Percentiles rank a stretch among this genome's conserved stretches.
These are phyloP conservation scores for Syngnathus rostellatus DNA, from an alignment of 2,797 vertebrate species.

Conservation along the genomic window DNA sequence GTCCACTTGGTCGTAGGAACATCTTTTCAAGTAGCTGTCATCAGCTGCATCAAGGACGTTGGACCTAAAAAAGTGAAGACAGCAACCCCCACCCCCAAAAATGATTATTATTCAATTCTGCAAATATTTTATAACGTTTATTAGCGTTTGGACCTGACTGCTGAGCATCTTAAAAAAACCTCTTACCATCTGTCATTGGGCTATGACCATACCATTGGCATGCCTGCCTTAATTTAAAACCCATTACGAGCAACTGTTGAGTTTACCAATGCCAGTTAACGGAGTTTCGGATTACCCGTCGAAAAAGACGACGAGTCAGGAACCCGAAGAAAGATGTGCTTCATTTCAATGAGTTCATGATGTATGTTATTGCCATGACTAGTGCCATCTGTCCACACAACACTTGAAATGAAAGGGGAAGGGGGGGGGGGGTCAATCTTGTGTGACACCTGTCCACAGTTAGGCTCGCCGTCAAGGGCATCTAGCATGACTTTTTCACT, in stretches of 20 bases:
- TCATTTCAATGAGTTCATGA: slow-evolving; percentile 31
- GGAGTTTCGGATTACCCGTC: slow-evolving; percentile 8
- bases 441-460: slow-evolving; percentile 59
- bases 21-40: slow-evolving; percentile 78
- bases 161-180: background rate
- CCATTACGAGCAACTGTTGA: background rate
- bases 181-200: background rate
- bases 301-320: slow-evolving; percentile 7
- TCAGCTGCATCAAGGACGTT: slow-evolving; percentile 75
- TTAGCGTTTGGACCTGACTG: background rate
- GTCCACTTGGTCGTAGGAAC: slow-evolving; percentile 65
- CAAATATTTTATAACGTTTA: background rate
- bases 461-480: slow-evolving; percentile 56
- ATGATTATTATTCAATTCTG: background rate
- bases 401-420: slow-evolving; percentile 13
- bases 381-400: background rate
- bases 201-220: background rate
- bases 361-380: slow-evolving; percentile 24
- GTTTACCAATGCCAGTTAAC: slow-evolving; percentile 4
- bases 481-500: slow-evolving; percentile 59
- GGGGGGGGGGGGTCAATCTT: slow-evolving; percentile 32
- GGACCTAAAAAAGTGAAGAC: slow-evolving; percentile 59
- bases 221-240: background rate
- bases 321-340: slow-evolving; percentile 16
- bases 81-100: background rate